Conservation (phyloP, 2,888 invertebrate species). For the Eilema depressum region DNA sequence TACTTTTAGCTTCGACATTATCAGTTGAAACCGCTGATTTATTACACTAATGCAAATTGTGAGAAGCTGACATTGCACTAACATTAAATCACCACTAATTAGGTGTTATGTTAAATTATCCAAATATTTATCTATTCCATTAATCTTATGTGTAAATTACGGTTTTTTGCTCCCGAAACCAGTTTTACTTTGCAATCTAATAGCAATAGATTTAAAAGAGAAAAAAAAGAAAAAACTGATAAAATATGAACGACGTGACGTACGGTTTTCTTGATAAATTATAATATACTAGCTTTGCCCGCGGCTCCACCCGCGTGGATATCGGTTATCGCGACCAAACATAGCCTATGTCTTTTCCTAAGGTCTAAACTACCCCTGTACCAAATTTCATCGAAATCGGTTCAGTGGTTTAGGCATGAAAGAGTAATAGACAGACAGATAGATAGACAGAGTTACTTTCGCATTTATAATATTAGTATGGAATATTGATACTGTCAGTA, state of each 20-base stretch:
- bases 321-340: too few species aligned
- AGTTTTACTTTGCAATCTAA: constrained; percentile 47
- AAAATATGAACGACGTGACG: not conserved
- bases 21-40: not conserved
- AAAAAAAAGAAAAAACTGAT: constrained; percentile 25
- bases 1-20: not conserved
- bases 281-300: too few species aligned
- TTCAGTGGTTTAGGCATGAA: too few species aligned
- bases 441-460: too few species aligned
- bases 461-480: too few species aligned
- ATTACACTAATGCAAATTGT: constrained; percentile 8
- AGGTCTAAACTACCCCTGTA: too few species aligned
- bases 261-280: too few species aligned
- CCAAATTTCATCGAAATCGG: too few species aligned
- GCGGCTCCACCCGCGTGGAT: too few species aligned
- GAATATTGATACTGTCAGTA: too few species aligned
- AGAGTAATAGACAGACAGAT: too few species aligned
- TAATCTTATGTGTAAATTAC: constrained; percentile 62
- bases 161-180: constrained; percentile 33
- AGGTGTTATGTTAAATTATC: constrained; percentile 70
- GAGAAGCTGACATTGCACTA: constrained; percentile 50
- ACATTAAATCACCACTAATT: constrained; percentile 71
- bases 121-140: constrained; percentile 64
- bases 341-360: too few species aligned
- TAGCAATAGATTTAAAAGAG: constrained; percentile 30